Base-by-base conservation (phyloP, 2,113 vertebrate genomes). In the Spheniscus mendiculus region DNA sequence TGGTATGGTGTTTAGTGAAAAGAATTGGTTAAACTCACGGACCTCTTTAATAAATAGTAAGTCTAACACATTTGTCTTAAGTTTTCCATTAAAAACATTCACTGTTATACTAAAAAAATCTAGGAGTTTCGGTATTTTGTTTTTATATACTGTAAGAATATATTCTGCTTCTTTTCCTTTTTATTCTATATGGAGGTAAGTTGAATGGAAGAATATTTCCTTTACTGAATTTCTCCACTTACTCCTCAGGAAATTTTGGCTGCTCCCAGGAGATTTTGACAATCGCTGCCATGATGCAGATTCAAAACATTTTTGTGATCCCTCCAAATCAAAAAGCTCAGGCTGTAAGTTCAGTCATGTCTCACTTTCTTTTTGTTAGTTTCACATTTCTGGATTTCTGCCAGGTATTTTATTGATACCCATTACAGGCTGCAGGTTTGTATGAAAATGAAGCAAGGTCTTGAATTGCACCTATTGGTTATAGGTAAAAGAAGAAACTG, bases 231-330 rank as follows among this genome's bases (percentile, higher is more conserved):
- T 79, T 95, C 38, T 94, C 3, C 21, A 45, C 87, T 89, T 97
- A 47, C 55, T 89, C 80, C 92, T 63, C 53, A 99, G 99, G 99
- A 86, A 99, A 99, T 97, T 99, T 99, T 72, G 99, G 99, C 96
- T 99, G 99, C 97, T 99, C 99, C 91, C 99, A 99, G 95, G 99
- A 99, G 98, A 99, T 99, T 42, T 97, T 99, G 85, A 99, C 99
- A 95, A 99, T 99, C 55, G 99, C 99, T 16, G 99, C 99, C 77
- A 99, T 99, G 99, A 99, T 99, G 99, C 99, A 99, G 97, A 99
- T 99, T 97, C 99, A 99, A 95, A 99, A 99, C 93, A 98, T 99
- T 84, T 99, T 99, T 93, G 76, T 98, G 49, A 96, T 99, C 40
- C 99, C 99, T 38, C 97, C 99, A 88, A 99, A 99, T 98, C 99